Base-by-base conservation (phyloP, 2,888 invertebrate species). In the Pherbina coryleti region DNA sequence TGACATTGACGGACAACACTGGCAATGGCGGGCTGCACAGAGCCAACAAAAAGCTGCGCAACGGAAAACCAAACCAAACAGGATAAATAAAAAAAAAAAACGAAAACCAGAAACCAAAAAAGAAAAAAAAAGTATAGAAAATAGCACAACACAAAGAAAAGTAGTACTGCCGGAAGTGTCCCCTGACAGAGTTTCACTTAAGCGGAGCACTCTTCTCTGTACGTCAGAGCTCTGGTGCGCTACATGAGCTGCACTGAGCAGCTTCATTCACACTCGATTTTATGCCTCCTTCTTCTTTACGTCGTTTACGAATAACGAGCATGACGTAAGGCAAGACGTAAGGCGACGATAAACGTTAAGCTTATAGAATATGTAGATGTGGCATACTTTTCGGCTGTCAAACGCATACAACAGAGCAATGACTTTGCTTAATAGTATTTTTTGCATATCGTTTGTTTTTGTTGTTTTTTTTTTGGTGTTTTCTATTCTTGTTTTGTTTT, bases 371-470 rank as follows among this genome's bases (percentile, higher is more conserved):
- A 49, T 71, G 62, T 49, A 73, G 73, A 73, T 73, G 73, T 49
- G 73, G 73, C 73, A 73, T 49, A 73, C 62, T 73, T 73, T 73
- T 49, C 37, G 62, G 73, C 62, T 60, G 60, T 62, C 73, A 60
- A 62, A 25, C 73, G 34, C 55, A 34, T n/a, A 55, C 17, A 71
- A 19, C 51, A 49, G 49, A 14, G 37, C 66, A 19, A 51, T 19
- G 72, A 60, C 60, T 72, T 71, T 67, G 28, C 67, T 37, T 67
- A 67, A 67, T 67, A 67, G 67, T 67, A 22, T 44, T 37, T 67
- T 60, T 60, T 19, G 25, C 19, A 19, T 60, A 25, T 22, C 55
- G n/a, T 62, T 67, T 25, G 9, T 25, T 49, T n/a, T 53, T 70
- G 53, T 11, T n/a, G 17, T 69, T 22, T n/a, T n/a, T 2, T 31